phyloP scores from a whole-genome alignment of 2,113 vertebrate genomes.

The Peromyscus maniculatus region DNA sequence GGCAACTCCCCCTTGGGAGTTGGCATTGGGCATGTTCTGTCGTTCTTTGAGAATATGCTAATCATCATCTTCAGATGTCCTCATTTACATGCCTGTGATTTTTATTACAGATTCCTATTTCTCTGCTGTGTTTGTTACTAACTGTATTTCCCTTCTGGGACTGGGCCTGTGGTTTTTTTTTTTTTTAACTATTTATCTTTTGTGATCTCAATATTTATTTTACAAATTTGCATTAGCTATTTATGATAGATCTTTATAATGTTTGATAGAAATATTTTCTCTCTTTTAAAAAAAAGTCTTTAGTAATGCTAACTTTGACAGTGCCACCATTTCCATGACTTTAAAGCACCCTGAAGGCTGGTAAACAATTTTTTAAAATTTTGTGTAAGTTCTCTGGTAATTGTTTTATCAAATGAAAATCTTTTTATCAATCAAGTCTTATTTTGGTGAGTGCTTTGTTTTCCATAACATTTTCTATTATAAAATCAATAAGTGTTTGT shows the following conservation, averaged over 20 bases:
- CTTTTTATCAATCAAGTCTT: constrained; percentile 64
- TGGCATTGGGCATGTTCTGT: background rate
- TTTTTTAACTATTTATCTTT: constrained; percentile 65
- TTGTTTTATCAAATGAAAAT: constrained; percentile 66
- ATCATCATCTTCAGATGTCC: constrained; percentile 26
- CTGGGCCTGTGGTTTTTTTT: background rate
- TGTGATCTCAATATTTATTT: constrained; percentile 65
- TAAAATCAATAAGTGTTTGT: constrained; percentile 59
- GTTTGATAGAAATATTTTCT: constrained; percentile 68
- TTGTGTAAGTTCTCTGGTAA: constrained; percentile 60
- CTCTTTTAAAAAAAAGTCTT: constrained; percentile 20
- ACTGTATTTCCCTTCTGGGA: constrained; percentile 69
- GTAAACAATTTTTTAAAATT: constrained; percentile 9
- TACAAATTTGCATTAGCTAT: constrained; percentile 71
- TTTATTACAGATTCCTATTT: constrained; percentile 55
- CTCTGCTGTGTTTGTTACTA: constrained; percentile 35
- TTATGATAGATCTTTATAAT: constrained; percentile 68
- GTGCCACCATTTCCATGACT: constrained; percentile 58
- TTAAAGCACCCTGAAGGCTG: constrained; percentile 54
- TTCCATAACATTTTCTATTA: constrained; percentile 66
- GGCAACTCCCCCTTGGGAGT: background rate
- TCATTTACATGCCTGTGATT: constrained; percentile 75
- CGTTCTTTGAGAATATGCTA: constrained; percentile 53
- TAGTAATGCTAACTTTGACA: constrained; percentile 70
- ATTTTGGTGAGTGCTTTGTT: constrained; percentile 64